Conservation (phyloP, 2,888 invertebrate species). For the Antheraea assamensis region DNA sequence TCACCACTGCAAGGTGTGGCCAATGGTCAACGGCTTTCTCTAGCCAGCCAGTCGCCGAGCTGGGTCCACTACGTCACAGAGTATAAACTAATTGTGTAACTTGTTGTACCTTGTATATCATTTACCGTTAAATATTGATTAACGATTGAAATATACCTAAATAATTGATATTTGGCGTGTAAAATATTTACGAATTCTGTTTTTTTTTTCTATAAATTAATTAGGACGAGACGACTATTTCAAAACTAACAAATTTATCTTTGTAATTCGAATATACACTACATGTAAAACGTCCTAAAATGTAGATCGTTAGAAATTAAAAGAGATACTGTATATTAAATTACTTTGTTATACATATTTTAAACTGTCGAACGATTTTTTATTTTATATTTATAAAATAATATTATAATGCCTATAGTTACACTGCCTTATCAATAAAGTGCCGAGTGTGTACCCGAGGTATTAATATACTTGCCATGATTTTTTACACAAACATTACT, state of each 20-base stretch:
- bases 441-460: background rate
- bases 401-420: background rate
- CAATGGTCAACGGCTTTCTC: conserved; percentile 45
- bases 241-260: no score
- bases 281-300: no score
- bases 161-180: background rate
- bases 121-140: background rate
- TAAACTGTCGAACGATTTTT: no score
- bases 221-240: no score
- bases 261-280: no score
- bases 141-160: conserved; percentile 46
- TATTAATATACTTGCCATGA: background rate
- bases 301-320: no score
- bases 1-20: conserved; percentile 44
- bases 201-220: no score
- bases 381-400: background rate
- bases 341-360: no score
- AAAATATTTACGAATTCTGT: conserved; percentile 9
- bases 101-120: conserved; percentile 19
- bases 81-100: conserved; percentile 16
- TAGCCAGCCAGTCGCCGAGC: conserved; percentile 50
- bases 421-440: background rate
- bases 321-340: no score
- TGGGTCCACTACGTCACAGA: conserved; percentile 12
- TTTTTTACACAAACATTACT: background rate